Evolutionary conservation across 2,888 invertebrate species (phyloP), one percentile per base, ranked within the genome.

Genomic region (Drosophila mimetica): DNA sequence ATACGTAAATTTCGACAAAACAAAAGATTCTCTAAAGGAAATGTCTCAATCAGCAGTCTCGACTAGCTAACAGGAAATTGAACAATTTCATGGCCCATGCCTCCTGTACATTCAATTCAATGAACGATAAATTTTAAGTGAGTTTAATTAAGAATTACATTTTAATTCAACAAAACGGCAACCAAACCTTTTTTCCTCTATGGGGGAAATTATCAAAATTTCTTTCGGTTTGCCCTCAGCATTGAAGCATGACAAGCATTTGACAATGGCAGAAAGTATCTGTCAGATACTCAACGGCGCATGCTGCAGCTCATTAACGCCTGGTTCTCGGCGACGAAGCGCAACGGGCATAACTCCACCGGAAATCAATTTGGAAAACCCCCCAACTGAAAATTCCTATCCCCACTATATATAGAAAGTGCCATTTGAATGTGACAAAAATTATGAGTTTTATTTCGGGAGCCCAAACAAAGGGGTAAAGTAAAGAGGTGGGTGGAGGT

Each of bases 281-380:
- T 81, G 76, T 53, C 79, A 83, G 81, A 75, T 78, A 81, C 75
- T 61, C 42, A 39, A 57, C 30, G 55, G 58, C 41, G 61, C 76
- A 75, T 75, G 83, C 87, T 85, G 86, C 83, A 85, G 83, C 87
- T 83, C 87, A 83, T 83, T 86, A 85, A 74, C 85, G 83, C 87
- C 82, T 79, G 76, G 74, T 60, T 36, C 14, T 20, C 71, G 34
- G 79, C 86, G 79, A 22, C 79, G 86, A 66, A 78, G 86, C 86
- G 86, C 77, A 74, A 75, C 82, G 85, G 55, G 61, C 41, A 61
- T 58, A 53, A 65, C 52, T 75, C 50, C 69, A 84, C 86, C 83
- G 83, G 83, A 86, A 86, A 83, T 85, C 87, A 83, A 79, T 78
- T 76, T 75, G 18, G 8, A 42, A 42, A 42, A 3, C 52, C 61